These are phyloP conservation scores for Alauda arvensis DNA, from an alignment of 2,797 vertebrate species.

Conservation along the genomic window DNA sequence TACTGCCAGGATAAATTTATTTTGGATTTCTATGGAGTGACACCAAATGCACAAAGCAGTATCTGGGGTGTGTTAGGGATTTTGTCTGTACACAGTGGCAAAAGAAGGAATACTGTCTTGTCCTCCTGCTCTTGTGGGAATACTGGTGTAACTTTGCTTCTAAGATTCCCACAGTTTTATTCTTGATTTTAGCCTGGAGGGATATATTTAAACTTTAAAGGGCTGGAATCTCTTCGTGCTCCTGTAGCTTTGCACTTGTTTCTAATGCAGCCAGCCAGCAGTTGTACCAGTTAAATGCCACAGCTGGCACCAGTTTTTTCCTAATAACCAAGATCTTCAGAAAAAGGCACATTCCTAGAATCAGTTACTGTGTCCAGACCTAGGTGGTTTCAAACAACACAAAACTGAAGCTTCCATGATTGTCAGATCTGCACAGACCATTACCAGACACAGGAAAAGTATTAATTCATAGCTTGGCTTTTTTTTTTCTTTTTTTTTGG, in stretches of 20 bases:
- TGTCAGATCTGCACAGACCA: background rate
- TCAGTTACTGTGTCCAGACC: background rate
- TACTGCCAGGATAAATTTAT: background rate
- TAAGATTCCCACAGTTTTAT: background rate
- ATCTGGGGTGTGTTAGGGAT: background rate
- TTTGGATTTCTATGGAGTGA: background rate
- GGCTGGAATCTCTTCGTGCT: background rate
- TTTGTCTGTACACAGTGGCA: background rate
- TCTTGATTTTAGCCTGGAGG: background rate
- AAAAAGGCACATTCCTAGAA: background rate
- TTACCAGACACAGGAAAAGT: background rate
- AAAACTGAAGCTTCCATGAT: background rate
- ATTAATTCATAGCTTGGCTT: slow-evolving; percentile 28
- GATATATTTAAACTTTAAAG: background rate
- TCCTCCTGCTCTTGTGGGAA: background rate
- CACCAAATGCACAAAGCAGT: background rate
- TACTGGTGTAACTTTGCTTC: background rate
- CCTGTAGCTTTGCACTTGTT: background rate
- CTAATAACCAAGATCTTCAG: background rate
- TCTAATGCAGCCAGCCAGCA: background rate
- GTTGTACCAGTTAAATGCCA: background rate
- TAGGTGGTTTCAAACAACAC: background rate
- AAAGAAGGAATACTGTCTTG: background rate
- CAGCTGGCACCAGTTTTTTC: background rate
- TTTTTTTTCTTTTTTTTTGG: background rate